Base-by-base conservation (phyloP, 2,888 invertebrate genomes). In the Gonocerus acuteangulatus region DNA sequence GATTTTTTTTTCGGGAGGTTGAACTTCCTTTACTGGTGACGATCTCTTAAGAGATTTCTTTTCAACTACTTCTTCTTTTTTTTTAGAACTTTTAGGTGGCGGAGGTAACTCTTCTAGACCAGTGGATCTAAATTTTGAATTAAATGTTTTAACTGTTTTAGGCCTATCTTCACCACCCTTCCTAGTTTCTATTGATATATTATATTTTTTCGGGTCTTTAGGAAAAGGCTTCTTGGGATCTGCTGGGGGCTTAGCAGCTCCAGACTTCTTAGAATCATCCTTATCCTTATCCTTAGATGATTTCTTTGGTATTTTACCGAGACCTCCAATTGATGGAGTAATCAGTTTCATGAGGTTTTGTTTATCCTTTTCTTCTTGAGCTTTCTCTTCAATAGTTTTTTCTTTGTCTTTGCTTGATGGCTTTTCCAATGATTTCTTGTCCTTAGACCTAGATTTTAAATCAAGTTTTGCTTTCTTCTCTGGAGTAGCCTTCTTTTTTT, bases 101-200 rank as follows among this genome's bases (percentile, higher is more conserved):
- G 88, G 88, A 0, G 85, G 81, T 76, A 89, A 90, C 73, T 93
- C 92, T 72, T 89, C 89, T 58, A 94, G 75, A 36, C 93, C 94
- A 70, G 92, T 93, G 52, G 91, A 91, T 67, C 95, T 82, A 78
- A 94, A 92, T 76, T 90, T 92, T 1, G 91, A 89, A 75, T 91
- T 85, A 73, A 86, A 91, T 15, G 89, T 87, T 80, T 94, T 95
- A n/a, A 65, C 65, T 39, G 94, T 94, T 76, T 91, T 91, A 2
- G 90, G 86, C 70, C 92, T 78, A 6, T 66, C 64, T 58, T 78
- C 82, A 11, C 81, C 79, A 67, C 83, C 83, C 74, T 86, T 87
- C 64, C 88, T 78, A 60, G 85, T 83, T 78, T 89, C 89, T 68
- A 89, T 87, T 0, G 89, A 88, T 73, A 89, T 87, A 2, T 88